Conservation (phyloP, 2,888 invertebrate genomes). For the Diaperis boleti region DNA sequence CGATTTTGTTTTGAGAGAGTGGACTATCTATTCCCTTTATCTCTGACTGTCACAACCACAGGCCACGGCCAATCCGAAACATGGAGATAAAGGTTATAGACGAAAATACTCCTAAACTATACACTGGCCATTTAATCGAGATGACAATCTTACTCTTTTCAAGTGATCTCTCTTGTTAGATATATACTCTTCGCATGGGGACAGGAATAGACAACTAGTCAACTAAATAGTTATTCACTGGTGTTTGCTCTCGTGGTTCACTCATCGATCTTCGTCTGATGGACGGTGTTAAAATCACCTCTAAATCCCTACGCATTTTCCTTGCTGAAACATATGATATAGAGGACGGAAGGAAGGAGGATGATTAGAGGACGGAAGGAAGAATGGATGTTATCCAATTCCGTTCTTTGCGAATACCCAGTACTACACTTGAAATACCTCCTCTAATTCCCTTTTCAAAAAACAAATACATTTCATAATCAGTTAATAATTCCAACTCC, state of each 20-base stretch:
- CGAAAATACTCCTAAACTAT: constrained; percentile 10
- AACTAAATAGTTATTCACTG: constrained; percentile 5
- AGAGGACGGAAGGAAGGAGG: too few species aligned
- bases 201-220: constrained; percentile 7
- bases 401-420: too few species aligned
- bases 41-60: neutral
- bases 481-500: constrained; percentile 7
- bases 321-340: too few species aligned
- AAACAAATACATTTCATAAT: constrained; percentile 17
- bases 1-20: neutral
- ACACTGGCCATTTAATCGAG: constrained; percentile 4
- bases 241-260: constrained; percentile 1
- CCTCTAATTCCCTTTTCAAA: constrained; percentile 15
- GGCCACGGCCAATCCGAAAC: constrained; percentile 2
- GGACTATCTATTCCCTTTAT: too few species aligned
- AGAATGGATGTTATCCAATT: too few species aligned
- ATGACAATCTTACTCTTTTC: constrained; percentile 9
- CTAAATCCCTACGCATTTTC: too few species aligned
- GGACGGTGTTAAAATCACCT: neutral
- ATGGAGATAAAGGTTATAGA: constrained; percentile 4
- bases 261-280: constrained; percentile 3
- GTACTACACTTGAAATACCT: too few species aligned
- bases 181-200: constrained; percentile 4
- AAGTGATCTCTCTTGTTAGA: constrained; percentile 13
- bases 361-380: too few species aligned